phyloP scores from a whole-genome alignment of 2,113 vertebrate species.

The Nicator chloris region DNA sequence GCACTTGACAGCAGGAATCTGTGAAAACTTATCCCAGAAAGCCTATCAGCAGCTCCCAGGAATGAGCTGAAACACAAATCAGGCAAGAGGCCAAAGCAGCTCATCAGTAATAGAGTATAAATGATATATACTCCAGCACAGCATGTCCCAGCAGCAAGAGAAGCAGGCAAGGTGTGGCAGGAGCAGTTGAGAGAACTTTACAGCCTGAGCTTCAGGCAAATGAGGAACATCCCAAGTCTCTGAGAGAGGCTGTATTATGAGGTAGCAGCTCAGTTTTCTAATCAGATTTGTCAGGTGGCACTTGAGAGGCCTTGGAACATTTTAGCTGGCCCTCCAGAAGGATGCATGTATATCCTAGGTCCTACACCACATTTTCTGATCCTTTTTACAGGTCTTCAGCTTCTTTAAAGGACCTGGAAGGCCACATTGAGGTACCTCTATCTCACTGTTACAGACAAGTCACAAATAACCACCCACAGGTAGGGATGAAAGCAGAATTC shows the following conservation, averaged over 20 bases:
- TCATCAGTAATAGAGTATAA: not conserved
- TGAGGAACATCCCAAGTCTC: not conserved
- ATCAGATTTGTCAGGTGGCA: not conserved
- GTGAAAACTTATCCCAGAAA: constrained; percentile 12
- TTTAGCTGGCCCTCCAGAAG: not conserved
- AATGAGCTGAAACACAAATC: not conserved
- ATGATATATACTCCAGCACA: not conserved
- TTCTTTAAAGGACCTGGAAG: not conserved
- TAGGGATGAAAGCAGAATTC: not conserved
- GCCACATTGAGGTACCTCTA: not conserved
- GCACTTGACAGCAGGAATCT: not conserved
- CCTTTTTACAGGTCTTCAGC: not conserved
- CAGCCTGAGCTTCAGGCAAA: not conserved
- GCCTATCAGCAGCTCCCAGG: not conserved
- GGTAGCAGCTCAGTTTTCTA: not conserved
- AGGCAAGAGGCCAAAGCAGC: not conserved
- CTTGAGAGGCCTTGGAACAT: not conserved
- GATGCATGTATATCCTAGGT: not conserved
- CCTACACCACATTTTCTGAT: not conserved
- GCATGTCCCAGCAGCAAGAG: not conserved
- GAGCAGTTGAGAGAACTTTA: not conserved
- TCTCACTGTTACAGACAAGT: not conserved
- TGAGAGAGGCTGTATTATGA: not conserved
- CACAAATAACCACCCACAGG: not conserved
- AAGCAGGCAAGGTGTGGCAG: not conserved